A percentile compares a stretch with the other conserved stretches of the same genome.
Conservation (phyloP, 1,140 invertebrate genomes). For the Panagrolaimus sp. region DNA sequence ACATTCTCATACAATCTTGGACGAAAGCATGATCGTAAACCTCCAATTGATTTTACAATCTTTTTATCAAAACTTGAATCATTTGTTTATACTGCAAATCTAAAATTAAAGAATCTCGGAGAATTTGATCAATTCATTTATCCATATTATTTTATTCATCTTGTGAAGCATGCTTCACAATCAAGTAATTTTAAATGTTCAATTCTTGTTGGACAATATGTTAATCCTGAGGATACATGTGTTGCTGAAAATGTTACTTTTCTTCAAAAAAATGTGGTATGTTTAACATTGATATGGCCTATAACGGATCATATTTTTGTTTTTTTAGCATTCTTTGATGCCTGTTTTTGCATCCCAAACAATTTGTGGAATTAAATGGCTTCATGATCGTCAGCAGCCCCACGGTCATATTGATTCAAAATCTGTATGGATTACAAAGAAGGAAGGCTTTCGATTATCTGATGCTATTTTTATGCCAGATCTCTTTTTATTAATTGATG, state of each 20-base stretch:
- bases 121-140: background rate
- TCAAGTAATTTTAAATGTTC: constrained; percentile 9
- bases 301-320: background rate
- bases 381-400: background rate
- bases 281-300: background rate
- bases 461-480: constrained; percentile 1
- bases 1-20: background rate
- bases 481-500: background rate
- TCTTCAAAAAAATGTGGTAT: background rate
- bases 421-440: constrained; percentile 6
- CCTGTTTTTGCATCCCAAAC: constrained; percentile 1
- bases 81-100: background rate
- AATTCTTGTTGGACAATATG: background rate
- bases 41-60: background rate
- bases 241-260: background rate
- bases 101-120: background rate
- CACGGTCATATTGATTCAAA: constrained; percentile 7
- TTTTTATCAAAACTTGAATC: background rate
- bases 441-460: background rate
- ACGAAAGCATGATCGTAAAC: background rate
- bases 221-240: background rate
- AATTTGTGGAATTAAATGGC: constrained; percentile 9
- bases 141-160: background rate
- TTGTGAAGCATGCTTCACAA: background rate
- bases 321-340: background rate